Base-by-base conservation (phyloP, 2,888 invertebrate genomes). In the Folsomia candida region DNA sequence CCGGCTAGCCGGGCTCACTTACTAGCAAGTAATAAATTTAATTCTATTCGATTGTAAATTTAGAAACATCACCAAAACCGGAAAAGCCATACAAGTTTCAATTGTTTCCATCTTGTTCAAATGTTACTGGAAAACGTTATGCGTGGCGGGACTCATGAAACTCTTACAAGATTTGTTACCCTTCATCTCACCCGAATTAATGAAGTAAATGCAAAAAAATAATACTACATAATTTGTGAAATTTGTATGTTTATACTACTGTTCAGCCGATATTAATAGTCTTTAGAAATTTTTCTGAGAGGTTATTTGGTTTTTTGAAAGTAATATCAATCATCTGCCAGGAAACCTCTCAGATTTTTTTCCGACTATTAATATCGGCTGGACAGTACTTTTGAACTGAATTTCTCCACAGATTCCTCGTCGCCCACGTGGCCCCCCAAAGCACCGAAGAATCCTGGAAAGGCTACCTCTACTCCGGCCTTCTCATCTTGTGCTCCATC, bases 141-240 rank as follows among this genome's bases (percentile, higher is more conserved):
- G 85, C 18, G 73, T 83, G 11, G 84, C 85, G 18, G 83, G 83
- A 1, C 69, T 82, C 22, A 82, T 84, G 69, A 86, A 86, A 79
- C 75, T 86, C 0, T 67, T 83, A 18, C 82, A 83, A 75, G 86
- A 85, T 78, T 67, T 83, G 28, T 80, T 87, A 25, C 83, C 84
- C 69, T 87, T 87, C 80, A 82, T 84, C 63, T 85, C 84, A 78
- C 87, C 87, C 2, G 81, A 84, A 73, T 79, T 87, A 60, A 80
- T 84, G 6, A 84, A 84, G 86, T 86, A 80, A 82, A 84, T 47
- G n/a, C n/a, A n/a, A n/a, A n/a, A n/a, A n/a, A n/a, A n/a, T n/a
- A n/a, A n/a, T n/a, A n/a, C n/a, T n/a, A n/a, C n/a, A n/a, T n/a
- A n/a, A n/a, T n/a, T n/a, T n/a, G n/a, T n/a, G n/a, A n/a, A n/a